phyloP scores from a whole-genome alignment of 1,140 invertebrate species.

The Trigoniulus corallinus region DNA sequence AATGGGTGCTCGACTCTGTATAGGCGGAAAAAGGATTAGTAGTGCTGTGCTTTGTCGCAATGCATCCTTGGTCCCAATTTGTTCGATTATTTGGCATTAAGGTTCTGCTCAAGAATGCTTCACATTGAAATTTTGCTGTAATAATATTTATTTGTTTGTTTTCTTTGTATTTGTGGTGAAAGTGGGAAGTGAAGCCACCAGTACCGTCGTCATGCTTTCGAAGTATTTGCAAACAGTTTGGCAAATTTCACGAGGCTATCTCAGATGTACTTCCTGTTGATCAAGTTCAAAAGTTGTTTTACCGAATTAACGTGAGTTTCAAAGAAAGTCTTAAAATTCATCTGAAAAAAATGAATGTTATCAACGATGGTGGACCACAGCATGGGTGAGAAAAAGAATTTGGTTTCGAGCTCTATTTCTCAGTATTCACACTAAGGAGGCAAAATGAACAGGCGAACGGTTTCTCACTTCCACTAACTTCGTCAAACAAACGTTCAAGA shows the following conservation, averaged over 20 bases:
- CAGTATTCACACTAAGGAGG: not conserved
- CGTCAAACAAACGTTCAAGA: too few species aligned
- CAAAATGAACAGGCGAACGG: too few species aligned
- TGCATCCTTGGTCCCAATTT: too few species aligned
- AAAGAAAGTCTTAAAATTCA: slow-evolving; percentile 71
- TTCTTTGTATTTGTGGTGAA: not conserved
- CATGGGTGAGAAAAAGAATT: slow-evolving; percentile 47
- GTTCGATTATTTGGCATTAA: too few species aligned
- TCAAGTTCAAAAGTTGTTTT: slow-evolving; percentile 59
- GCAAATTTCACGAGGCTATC: slow-evolving; percentile 83
- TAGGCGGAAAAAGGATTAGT: too few species aligned
- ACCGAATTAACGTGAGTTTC: slow-evolving; percentile 67
- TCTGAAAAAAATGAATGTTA: slow-evolving; percentile 66
- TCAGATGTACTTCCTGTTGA: slow-evolving; percentile 52
- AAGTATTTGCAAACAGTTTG: slow-evolving; percentile 50
- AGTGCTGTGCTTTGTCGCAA: too few species aligned
- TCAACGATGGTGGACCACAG: slow-evolving; percentile 86
- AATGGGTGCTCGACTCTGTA: too few species aligned
- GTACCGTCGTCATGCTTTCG: slow-evolving; percentile 59
- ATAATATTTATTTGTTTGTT: not conserved
- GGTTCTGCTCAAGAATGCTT: too few species aligned
- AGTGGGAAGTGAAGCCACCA: slow-evolving; percentile 87
- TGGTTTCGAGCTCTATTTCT: not conserved
- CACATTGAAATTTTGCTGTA: too few species aligned
- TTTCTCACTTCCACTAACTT: too few species aligned